These are phyloP conservation scores for Limnephilus rhombicus DNA, from an alignment of 2,888 invertebrate genomes.

Conservation along the genomic window DNA sequence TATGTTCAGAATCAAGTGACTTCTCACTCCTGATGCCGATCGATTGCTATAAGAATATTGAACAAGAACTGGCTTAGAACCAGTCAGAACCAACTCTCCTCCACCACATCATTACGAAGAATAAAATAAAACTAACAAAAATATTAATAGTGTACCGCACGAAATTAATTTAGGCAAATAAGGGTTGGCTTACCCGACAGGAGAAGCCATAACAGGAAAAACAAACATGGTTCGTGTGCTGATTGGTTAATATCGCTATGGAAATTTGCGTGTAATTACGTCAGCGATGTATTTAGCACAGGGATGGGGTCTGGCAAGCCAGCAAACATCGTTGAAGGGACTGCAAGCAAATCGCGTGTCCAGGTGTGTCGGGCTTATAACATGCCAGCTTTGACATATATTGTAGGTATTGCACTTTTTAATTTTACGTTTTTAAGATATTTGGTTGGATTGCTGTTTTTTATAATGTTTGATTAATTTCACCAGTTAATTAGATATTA, in stretches of 20 bases:
- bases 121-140: not conserved
- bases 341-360: not conserved
- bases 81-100: too few relatives aligned
- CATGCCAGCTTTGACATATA: not conserved
- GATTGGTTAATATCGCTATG: constrained; percentile 63
- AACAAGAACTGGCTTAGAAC: too few relatives aligned
- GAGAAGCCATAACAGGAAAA: constrained; percentile 60
- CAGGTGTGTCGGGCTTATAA: not conserved
- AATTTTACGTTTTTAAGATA: not conserved
- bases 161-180: not conserved
- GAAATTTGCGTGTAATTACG: constrained; percentile 63
- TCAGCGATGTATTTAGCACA: constrained; percentile 26
- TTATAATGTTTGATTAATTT: not conserved
- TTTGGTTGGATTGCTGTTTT: not conserved
- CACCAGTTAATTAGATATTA: too few relatives aligned
- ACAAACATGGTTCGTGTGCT: constrained; percentile 56
- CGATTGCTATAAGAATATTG: too few relatives aligned
- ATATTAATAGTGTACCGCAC: not conserved
- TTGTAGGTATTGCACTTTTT: not conserved
- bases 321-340: not conserved
- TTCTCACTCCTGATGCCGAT: too few relatives aligned
- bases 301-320: not conserved
- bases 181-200: constrained; percentile 13
- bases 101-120: too few relatives aligned
- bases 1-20: too few relatives aligned